Percentiles rank a stretch among this genome's conserved stretches.
phyloP scores from a whole-genome alignment of 2,797 vertebrate genomes.

The Sciurus carolinensis region DNA sequence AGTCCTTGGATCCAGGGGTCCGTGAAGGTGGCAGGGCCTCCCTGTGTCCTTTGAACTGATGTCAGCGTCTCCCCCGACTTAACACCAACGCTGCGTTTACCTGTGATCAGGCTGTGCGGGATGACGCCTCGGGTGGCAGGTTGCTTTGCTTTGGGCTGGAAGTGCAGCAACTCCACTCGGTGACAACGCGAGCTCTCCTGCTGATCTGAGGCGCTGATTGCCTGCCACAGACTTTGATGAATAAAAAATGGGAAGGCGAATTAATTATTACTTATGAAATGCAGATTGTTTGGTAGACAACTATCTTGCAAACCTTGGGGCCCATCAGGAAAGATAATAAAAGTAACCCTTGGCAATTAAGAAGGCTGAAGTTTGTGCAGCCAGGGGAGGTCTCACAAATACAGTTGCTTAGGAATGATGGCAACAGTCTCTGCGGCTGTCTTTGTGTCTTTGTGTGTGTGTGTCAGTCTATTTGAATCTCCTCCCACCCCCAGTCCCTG shows the following conservation, averaged over 20 bases:
- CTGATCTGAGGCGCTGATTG: conserved; percentile 70
- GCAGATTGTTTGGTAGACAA: conserved; percentile 81
- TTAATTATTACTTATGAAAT: conserved; percentile 81
- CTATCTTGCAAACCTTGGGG: conserved; percentile 69
- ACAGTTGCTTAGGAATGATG: background rate
- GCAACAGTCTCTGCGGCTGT: background rate
- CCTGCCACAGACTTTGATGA: conserved; percentile 77
- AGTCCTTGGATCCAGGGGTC: background rate
- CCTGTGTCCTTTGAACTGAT: conserved; percentile 64
- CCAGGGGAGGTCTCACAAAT: conserved; percentile 14
- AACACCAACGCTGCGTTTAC: background rate
- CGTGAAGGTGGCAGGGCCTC: conserved; percentile 42
- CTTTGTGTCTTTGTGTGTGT: background rate
- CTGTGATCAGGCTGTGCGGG: conserved; percentile 59
- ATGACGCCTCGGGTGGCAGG: conserved; percentile 44
- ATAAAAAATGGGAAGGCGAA: conserved; percentile 78
- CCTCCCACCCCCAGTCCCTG: background rate
- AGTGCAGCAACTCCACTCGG: background rate
- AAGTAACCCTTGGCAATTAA: background rate
- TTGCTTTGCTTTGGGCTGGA: conserved; percentile 61
- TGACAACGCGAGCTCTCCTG: background rate
- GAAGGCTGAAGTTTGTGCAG: background rate
- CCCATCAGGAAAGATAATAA: conserved; percentile 45
- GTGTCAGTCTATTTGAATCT: background rate
- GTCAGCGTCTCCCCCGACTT: conserved; percentile 33